Evolutionary conservation across 2,797 vertebrate genomes (phyloP).

Genomic region (Sebastes itinus): DNA sequence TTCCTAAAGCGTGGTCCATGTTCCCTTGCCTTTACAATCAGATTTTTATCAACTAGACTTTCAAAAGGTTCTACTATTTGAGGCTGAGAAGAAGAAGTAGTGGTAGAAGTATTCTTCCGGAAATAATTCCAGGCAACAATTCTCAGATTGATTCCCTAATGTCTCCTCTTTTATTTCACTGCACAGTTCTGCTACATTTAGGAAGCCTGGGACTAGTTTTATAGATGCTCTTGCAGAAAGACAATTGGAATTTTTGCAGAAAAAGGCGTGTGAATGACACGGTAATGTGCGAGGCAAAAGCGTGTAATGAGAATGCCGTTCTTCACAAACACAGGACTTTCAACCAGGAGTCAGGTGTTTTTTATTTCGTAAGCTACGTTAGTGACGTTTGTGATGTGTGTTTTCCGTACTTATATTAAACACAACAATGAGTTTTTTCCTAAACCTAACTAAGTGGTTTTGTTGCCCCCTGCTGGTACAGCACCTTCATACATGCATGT

Average conservation of each 20-base stretch:
- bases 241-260: neutral
- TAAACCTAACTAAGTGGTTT: neutral
- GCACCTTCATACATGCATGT: too few relatives aligned
- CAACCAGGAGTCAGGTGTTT: neutral
- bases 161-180: neutral
- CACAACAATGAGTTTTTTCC: neutral
- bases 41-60: neutral
- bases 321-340: neutral
- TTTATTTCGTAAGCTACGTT: neutral
- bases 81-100: neutral
- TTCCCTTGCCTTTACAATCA: neutral
- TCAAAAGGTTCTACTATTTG: neutral
- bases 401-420: neutral
- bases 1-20: neutral
- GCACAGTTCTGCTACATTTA: neutral
- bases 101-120: neutral
- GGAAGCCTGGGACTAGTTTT: neutral
- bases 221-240: neutral
- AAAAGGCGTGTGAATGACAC: neutral
- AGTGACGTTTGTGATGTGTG: neutral
- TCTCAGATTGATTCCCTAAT: neutral
- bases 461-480: too few relatives aligned
- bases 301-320: neutral
- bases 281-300: neutral
- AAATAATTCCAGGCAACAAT: neutral